Conservation (phyloP, 2,113 vertebrate genomes). For the Ardeotis arabs region DNA sequence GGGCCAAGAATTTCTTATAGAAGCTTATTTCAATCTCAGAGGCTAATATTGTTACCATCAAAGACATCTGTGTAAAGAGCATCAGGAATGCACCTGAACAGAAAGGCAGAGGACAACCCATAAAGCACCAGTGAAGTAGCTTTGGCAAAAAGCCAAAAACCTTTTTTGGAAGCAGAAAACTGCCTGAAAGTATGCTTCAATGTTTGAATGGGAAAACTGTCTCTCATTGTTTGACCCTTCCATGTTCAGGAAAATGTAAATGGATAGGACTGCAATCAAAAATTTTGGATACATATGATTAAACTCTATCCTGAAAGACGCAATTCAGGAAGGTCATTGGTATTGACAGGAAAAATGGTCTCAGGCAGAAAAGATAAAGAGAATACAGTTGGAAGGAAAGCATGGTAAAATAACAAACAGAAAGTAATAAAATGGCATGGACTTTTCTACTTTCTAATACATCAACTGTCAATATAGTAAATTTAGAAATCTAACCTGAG, state of each 20-base stretch:
- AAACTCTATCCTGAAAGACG: not conserved
- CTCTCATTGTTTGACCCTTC: not conserved
- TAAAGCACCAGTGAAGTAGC: not conserved
- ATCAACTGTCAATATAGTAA: not conserved
- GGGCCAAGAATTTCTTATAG: not conserved
- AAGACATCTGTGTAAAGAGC: not conserved
- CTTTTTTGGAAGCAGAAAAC: not conserved
- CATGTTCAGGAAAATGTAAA: not conserved
- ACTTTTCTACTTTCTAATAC: not conserved
- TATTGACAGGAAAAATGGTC: not conserved
- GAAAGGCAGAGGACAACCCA: not conserved
- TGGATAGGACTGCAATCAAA: not conserved
- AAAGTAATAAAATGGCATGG: not conserved
- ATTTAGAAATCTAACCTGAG: not conserved
- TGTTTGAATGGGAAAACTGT: not conserved
- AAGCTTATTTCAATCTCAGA: not conserved
- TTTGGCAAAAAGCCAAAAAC: not conserved
- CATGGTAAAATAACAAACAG: not conserved
- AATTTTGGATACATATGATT: not conserved
- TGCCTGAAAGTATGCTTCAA: not conserved
- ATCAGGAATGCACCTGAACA: not conserved
- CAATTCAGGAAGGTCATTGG: not conserved
- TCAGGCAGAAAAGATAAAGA: not conserved
- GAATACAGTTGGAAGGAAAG: not conserved
- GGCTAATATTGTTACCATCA: not conserved